phyloP scores from a whole-genome alignment of 2,113 vertebrate genomes.

The Excalfactoria chinensis region DNA sequence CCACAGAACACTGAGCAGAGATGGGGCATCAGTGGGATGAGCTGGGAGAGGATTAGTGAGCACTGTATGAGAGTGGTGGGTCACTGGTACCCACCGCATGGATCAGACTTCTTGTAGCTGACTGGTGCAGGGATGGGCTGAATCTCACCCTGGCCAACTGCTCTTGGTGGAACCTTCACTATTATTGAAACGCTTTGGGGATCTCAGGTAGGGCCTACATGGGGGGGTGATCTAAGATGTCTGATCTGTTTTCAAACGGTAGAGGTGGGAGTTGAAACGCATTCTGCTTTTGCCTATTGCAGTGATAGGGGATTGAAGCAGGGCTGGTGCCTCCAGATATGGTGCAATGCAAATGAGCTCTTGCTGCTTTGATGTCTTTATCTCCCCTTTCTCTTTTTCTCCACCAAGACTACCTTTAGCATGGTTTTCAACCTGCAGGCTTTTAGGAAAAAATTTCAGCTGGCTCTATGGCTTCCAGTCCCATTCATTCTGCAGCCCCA shows the following conservation, averaged over 20 bases:
- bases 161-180: constrained; percentile 3
- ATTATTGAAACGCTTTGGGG: constrained; percentile 16
- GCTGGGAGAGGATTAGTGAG: neutral
- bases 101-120: neutral
- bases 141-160: neutral
- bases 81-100: neutral
- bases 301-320: neutral
- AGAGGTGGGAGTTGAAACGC: constrained; percentile 64
- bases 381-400: constrained; percentile 57
- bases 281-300: constrained; percentile 37
- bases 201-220: constrained; percentile 8
- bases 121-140: neutral
- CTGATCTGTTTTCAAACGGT: constrained; percentile 53
- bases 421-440: constrained; percentile 42
- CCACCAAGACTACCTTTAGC: constrained; percentile 2
- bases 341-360: constrained; percentile 37
- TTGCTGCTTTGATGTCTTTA: constrained; percentile 56
- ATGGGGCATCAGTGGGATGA: accelerated
- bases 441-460: constrained; percentile 30
- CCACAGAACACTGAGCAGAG: accelerated
- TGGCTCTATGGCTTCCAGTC: constrained; percentile 22
- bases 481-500: neutral
- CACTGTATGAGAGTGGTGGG: neutral
- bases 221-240: constrained; percentile 24
- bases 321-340: constrained; percentile 59